These are phyloP conservation scores for Pseudomyrmex pallidus DNA, from an alignment of 1,140 invertebrate species.

Conservation along the genomic window DNA sequence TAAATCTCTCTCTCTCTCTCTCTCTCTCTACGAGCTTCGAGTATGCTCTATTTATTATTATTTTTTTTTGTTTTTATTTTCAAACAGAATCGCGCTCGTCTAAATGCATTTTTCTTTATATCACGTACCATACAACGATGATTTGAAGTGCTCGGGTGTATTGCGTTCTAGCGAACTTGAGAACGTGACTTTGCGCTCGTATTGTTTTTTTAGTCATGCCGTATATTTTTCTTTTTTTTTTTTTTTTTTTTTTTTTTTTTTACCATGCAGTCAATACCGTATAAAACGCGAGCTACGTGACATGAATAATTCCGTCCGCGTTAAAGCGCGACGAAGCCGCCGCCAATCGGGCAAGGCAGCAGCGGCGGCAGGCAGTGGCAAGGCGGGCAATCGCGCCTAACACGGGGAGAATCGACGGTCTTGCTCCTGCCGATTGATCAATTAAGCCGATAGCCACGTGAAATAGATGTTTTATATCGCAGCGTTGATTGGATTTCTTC, in stretches of 20 bases:
- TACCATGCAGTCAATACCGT: constrained; percentile 66
- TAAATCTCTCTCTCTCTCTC: neutral
- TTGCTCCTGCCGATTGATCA: constrained; percentile 9
- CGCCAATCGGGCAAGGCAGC: constrained; percentile 9
- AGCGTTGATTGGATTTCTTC: constrained; percentile 6
- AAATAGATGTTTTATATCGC: neutral
- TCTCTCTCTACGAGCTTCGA: too few species aligned
- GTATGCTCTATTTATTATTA: neutral
- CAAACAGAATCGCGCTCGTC: too few species aligned
- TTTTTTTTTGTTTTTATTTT: neutral
- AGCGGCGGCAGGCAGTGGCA: neutral
- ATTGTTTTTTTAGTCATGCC: neutral
- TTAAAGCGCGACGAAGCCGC: constrained; percentile 59
- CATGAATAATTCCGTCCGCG: constrained; percentile 78
- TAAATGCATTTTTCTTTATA: too few species aligned
- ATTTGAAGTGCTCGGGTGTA: neutral
- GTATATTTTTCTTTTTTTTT: constrained; percentile 19
- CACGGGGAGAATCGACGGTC: constrained; percentile 9
- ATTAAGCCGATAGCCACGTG: constrained; percentile 21
- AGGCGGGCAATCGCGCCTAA: constrained; percentile 30
- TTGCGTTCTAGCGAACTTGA: neutral
- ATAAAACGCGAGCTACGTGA: constrained; percentile 79
- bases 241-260: neutral
- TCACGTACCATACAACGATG: too few species aligned
- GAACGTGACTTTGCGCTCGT: constrained; percentile 28